phyloP scores from a whole-genome alignment of 2,888 invertebrate genomes.

The Drosophila mayaguana region DNA sequence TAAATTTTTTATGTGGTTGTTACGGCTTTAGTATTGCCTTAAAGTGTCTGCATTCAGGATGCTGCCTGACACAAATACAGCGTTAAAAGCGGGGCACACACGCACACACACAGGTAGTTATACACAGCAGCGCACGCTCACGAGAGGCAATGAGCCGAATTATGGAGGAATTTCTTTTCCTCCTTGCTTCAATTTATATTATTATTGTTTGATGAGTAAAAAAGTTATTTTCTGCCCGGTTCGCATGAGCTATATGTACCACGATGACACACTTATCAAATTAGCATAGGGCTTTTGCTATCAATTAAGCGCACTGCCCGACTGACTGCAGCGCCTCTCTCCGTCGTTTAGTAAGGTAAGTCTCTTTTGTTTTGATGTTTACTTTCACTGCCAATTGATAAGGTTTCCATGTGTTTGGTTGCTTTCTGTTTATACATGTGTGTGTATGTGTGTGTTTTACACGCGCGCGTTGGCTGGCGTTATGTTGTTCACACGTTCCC shows the following conservation, averaged over 20 bases:
- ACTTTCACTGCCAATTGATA: constrained; percentile 28
- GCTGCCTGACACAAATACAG: constrained; percentile 33
- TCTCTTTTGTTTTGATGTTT: constrained; percentile 42
- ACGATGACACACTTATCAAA: not conserved
- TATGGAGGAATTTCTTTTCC: constrained; percentile 23
- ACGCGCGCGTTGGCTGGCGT: not conserved
- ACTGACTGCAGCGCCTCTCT: not conserved
- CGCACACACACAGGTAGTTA: constrained; percentile 15
- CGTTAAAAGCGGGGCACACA: constrained; percentile 11
- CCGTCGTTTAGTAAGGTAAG: not conserved
- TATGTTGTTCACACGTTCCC: constrained; percentile 64
- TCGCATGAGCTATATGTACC: not conserved
- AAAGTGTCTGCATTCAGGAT: constrained; percentile 6
- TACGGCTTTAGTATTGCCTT: constrained; percentile 22
- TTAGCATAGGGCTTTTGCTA: not conserved
- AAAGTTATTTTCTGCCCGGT: not conserved
- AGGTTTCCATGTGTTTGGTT: constrained; percentile 40
- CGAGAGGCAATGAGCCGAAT: constrained; percentile 24
- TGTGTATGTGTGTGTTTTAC: not conserved
- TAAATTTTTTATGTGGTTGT: constrained; percentile 15
- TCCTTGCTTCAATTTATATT: not conserved
- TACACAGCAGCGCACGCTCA: constrained; percentile 51
- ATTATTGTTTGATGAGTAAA: not conserved
- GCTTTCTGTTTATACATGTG: not conserved
- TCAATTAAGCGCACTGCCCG: not conserved